Base-by-base conservation (phyloP, 2,113 vertebrate species). In the Grammomys dolichurus region DNA sequence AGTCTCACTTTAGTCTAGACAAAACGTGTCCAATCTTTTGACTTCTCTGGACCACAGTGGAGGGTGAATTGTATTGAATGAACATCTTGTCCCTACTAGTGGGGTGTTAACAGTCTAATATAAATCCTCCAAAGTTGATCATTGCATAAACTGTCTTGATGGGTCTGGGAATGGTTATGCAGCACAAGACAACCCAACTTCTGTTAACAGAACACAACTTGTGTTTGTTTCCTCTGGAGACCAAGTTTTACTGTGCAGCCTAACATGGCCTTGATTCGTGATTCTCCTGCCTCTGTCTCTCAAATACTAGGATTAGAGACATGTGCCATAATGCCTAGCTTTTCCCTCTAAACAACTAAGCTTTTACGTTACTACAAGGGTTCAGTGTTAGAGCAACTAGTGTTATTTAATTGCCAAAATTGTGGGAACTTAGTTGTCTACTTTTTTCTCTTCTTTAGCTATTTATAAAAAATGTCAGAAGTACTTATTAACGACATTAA, bases 391-490 rank as follows among this genome's bases (percentile, higher is more conserved):
- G 5, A 77, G n/a, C 48, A 91, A 77, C 31, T 19, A 54, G n/a
- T 72, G 31, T 31, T 63, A 78, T 48, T 82, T 77, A 58, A 95
- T 31, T 60, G 73, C 9, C 90, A 69, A 46, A 95, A 69, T 60
- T 26, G 46, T 76, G 60, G 51, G 54, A 94, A 36, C 9, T 76
- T n/a, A 12, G 26, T 82, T 51, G 70, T 14, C 1, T 63, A 63
- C 24, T 73, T 58, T 19, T n/a, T 72, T 58, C 58, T 46, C 46
- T 46, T 89, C n/a, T 43, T 89, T 86, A 72, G 51, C 22, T 36
- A n/a, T 26, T 65, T 91, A 93, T 10, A 58, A 87, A 89, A 87
- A 89, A 51, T 54, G 85, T 82, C 14, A 67, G 16, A 96, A 80
- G n/a, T 60, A 7, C 56, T 90, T 86, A 36, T 86, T 86, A 48